These are phyloP conservation scores for Lepidochrysops patricia DNA, from an alignment of 2,888 invertebrate species.

Conservation along the genomic window DNA sequence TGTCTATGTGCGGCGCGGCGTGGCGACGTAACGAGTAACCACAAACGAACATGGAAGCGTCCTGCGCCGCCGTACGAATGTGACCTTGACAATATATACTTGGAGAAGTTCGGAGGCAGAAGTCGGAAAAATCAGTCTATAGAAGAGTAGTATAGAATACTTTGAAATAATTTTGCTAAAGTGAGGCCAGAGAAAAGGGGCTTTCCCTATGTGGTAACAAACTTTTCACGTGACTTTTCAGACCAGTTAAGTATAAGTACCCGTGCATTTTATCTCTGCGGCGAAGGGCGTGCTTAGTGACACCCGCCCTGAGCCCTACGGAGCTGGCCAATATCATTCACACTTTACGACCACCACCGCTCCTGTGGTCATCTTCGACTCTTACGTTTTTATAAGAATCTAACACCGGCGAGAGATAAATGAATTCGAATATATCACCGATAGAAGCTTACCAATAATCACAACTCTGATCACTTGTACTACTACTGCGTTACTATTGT, in stretches of 20 bases:
- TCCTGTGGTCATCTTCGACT: too few species aligned
- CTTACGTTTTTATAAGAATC: background rate
- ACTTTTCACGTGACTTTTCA: background rate
- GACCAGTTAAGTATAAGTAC: background rate
- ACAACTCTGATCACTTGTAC: slow-evolving; percentile 9
- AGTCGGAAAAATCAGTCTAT: background rate
- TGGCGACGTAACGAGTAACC: slow-evolving; percentile 1
- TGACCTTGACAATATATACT: slow-evolving; percentile 1
- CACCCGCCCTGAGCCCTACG: background rate
- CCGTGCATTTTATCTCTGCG: too few species aligned
- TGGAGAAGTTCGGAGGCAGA: slow-evolving; percentile 6
- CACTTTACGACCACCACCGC: background rate
- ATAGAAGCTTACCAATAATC: slow-evolving; percentile 8
- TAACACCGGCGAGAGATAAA: background rate
- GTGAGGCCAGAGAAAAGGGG: background rate
- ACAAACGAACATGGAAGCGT: background rate
- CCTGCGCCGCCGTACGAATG: slow-evolving; percentile 3
- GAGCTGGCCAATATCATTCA: background rate
- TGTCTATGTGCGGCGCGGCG: background rate
- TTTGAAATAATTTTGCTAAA: background rate
- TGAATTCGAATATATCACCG: background rate
- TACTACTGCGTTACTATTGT: slow-evolving; percentile 1
- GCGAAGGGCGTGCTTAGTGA: background rate
- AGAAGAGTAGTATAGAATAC: background rate
- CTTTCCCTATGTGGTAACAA: background rate